Percentiles rank a stretch among this genome's conserved stretches.
phyloP scores from a whole-genome alignment of 2,888 invertebrate genomes.

The Altica lythri region DNA sequence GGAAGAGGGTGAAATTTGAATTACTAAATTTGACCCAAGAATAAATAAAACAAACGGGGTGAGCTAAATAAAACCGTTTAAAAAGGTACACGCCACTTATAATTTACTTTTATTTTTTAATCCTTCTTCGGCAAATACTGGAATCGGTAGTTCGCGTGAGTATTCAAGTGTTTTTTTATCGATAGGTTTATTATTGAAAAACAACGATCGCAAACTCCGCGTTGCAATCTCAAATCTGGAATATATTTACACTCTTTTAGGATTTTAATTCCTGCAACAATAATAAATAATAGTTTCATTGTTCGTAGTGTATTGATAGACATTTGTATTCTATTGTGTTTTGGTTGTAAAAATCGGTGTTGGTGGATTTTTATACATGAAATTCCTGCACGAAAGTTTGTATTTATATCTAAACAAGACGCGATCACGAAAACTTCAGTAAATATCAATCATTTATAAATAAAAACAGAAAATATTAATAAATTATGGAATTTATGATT shows the following conservation, averaged over 20 bases:
- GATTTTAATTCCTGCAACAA: constrained; percentile 5
- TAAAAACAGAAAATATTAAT: too few species aligned
- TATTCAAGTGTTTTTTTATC: neutral
- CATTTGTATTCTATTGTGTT: neutral
- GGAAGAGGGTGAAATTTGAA: too few species aligned
- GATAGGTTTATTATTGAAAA: neutral
- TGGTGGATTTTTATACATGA: neutral
- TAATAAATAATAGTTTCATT: constrained; percentile 5
- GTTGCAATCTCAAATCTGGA: neutral
- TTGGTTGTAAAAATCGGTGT: neutral
- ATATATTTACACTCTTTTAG: neutral
- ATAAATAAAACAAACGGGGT: too few species aligned
- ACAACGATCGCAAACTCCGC: neutral
- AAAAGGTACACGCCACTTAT: neutral
- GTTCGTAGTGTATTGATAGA: constrained; percentile 2
- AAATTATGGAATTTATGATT: too few species aligned
- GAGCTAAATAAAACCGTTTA: too few species aligned
- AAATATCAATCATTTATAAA: too few species aligned
- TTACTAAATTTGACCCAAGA: too few species aligned
- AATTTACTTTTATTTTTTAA: neutral
- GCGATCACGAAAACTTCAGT: too few species aligned
- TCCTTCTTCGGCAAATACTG: neutral
- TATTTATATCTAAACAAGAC: too few species aligned
- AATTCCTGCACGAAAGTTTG: neutral
- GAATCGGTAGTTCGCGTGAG: neutral